A percentile compares a stretch with the other conserved stretches of the same genome.
phyloP scores from a whole-genome alignment of 2,797 vertebrate species.

The Lophotriccus pileatus region DNA sequence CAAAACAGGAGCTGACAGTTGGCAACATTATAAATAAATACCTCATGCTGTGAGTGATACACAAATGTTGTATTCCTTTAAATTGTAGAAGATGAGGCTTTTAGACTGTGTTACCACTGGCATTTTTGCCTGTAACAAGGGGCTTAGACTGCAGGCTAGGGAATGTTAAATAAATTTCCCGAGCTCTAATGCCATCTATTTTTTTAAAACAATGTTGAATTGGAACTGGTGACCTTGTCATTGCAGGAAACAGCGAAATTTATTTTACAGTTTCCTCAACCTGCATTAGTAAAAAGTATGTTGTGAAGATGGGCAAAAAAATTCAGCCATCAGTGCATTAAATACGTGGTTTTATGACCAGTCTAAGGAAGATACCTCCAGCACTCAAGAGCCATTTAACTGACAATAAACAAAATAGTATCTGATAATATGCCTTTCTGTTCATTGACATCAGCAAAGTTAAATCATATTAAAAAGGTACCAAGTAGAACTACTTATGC shows the following conservation, averaged over 20 bases:
- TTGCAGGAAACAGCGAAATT: not conserved
- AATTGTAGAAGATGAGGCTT: conserved; percentile 49
- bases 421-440: not conserved
- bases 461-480: not conserved
- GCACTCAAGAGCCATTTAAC: not conserved
- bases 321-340: not conserved
- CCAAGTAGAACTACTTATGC: not conserved
- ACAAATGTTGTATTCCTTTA: conserved; percentile 47
- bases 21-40: conserved; percentile 53
- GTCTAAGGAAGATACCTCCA: not conserved
- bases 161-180: conserved; percentile 41
- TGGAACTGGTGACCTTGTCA: conserved; percentile 27
- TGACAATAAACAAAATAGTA: not conserved
- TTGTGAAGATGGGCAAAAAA: not conserved
- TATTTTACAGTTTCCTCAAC: not conserved
- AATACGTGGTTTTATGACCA: not conserved
- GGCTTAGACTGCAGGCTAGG: not conserved
- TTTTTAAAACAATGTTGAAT: not conserved
- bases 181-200: conserved; percentile 5
- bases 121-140: conserved; percentile 21
- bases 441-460: not conserved
- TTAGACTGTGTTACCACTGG: conserved; percentile 24
- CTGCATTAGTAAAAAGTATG: not conserved
- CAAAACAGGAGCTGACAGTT: conserved; percentile 27
- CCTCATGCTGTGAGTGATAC: conserved; percentile 31